These are phyloP conservation scores for Syngnathoides biaculeatus DNA, from an alignment of 2,113 vertebrate genomes.

Conservation along the genomic window DNA sequence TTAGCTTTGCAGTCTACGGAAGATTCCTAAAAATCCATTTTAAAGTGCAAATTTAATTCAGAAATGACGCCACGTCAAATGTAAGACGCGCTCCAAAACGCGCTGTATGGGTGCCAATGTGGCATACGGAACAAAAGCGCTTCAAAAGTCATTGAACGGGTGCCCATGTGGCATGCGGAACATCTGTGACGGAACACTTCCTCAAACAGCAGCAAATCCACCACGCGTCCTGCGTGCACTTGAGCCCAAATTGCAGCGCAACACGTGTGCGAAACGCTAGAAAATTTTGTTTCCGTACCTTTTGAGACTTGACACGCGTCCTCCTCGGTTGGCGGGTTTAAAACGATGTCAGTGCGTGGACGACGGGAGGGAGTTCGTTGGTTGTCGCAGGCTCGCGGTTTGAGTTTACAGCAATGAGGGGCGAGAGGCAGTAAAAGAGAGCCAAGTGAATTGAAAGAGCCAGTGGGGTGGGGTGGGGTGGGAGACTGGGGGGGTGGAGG, in stretches of 20 bases:
- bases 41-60: not conserved
- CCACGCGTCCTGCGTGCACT: not conserved
- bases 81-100: not conserved
- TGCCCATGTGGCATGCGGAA: not conserved
- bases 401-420: constrained; percentile 48
- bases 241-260: not conserved
- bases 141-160: not conserved
- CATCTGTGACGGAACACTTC: not conserved
- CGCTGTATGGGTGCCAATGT: constrained; percentile 3
- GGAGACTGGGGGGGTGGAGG: constrained; percentile 56
- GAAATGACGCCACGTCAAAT: not conserved
- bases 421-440: constrained; percentile 19
- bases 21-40: not conserved
- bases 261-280: no score
- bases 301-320: constrained; percentile 33
- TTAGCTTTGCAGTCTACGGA: not conserved
- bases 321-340: constrained; percentile 37
- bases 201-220: not conserved
- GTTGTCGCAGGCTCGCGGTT: constrained; percentile 33
- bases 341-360: constrained; percentile 21
- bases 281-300: constrained; percentile 50
- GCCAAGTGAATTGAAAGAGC: constrained; percentile 29
- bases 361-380: not conserved
- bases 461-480: no score
- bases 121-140: not conserved